phyloP scores from a whole-genome alignment of 2,797 vertebrate genomes.

The Distichodus sexfasciatus region DNA sequence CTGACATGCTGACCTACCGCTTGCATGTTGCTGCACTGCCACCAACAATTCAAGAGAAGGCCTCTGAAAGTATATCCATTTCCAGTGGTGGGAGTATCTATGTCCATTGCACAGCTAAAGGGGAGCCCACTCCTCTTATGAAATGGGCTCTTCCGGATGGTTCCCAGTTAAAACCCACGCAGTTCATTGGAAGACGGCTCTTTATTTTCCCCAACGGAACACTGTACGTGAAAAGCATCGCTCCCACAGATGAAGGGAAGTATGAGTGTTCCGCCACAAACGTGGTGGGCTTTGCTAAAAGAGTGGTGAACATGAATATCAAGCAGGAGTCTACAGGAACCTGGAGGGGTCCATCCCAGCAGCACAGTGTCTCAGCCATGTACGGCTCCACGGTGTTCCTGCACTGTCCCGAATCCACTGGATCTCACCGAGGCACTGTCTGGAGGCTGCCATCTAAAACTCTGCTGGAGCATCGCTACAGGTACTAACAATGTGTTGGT shows the following conservation, averaged over 20 bases:
- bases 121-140: constrained; percentile 68
- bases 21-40: constrained; percentile 75
- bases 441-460: constrained; percentile 77
- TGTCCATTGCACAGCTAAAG: constrained; percentile 74
- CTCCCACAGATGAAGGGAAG: constrained; percentile 67
- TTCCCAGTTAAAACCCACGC: constrained; percentile 71
- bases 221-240: constrained; percentile 66
- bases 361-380: constrained; percentile 72
- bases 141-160: constrained; percentile 74
- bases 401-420: constrained; percentile 74
- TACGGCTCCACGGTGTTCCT: constrained; percentile 77
- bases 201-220: constrained; percentile 81
- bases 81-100: constrained; percentile 68
- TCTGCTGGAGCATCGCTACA: constrained; percentile 72
- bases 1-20: constrained; percentile 76
- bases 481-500: too few relatives aligned
- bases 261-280: constrained; percentile 77
- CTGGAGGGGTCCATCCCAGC: constrained; percentile 56
- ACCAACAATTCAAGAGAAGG: constrained; percentile 69
- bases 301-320: constrained; percentile 68
- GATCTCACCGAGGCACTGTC: constrained; percentile 65
- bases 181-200: constrained; percentile 70
- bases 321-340: constrained; percentile 52
- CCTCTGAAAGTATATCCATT: constrained; percentile 61
- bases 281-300: constrained; percentile 68